Conservation (phyloP, 2,888 invertebrate species). For the Drosophila recens region DNA sequence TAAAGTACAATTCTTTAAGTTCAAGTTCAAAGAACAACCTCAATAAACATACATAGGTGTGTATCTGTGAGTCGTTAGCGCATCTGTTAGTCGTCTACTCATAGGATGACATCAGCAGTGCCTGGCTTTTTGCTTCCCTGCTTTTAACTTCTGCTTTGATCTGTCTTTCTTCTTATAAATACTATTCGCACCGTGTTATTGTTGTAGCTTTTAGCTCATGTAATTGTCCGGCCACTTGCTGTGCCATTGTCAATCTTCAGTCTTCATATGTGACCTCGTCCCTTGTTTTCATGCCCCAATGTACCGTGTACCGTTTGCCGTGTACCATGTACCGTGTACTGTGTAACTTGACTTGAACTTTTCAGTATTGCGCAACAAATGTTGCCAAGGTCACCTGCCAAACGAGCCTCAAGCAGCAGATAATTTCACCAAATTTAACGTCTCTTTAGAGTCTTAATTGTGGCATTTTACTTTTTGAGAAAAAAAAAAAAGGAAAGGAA, state of each 20-base stretch:
- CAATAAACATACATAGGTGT: not conserved
- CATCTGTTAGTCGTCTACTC: conserved; percentile 23
- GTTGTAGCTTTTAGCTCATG: conserved; percentile 40
- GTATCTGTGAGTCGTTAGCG: conserved; percentile 14
- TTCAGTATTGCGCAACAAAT: conserved; percentile 42
- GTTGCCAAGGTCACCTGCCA: conserved; percentile 60
- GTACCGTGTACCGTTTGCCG: not conserved
- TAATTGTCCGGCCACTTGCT: conserved; percentile 56
- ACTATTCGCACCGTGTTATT: not conserved
- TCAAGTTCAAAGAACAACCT: not conserved
- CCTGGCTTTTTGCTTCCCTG: conserved; percentile 14
- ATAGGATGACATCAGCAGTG: conserved; percentile 12
- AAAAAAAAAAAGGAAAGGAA: conserved; percentile 12
- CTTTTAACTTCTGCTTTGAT: conserved; percentile 22
- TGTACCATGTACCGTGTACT: not conserved
- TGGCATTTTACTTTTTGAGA: conserved; percentile 20
- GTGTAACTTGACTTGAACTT: conserved; percentile 13
- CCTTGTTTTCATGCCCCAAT: not conserved
- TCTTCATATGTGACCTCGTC: conserved; percentile 38
- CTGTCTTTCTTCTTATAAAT: conserved; percentile 7
- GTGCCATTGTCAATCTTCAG: conserved; percentile 54
- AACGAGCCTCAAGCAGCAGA: conserved; percentile 16
- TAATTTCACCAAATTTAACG: conserved; percentile 55
- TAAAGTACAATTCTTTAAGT: not conserved
- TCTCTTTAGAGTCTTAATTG: conserved; percentile 39